Percentiles rank a stretch among this genome's conserved stretches.
Evolutionary conservation across 2,888 invertebrate genomes (phyloP).

Genomic region (Macaria notata): DNA sequence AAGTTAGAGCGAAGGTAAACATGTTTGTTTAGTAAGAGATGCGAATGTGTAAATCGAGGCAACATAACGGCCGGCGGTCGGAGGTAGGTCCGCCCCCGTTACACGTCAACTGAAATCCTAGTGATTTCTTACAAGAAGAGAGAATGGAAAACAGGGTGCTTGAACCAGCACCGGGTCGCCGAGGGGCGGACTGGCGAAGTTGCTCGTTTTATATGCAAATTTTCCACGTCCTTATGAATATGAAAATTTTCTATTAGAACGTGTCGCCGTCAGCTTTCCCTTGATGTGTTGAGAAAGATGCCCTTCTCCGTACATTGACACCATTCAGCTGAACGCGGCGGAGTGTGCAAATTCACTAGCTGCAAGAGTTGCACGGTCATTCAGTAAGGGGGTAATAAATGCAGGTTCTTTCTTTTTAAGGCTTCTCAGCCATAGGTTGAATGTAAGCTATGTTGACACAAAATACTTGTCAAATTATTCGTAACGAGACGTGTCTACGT

Average conservation of each 20-base stretch:
- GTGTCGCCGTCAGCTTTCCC: slow-evolving; percentile 77
- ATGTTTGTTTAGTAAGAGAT: slow-evolving; percentile 13
- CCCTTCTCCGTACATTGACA: slow-evolving; percentile 55
- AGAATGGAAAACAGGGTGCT: slow-evolving; percentile 68
- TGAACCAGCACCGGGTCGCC: slow-evolving; percentile 53
- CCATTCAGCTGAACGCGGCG: slow-evolving; percentile 54
- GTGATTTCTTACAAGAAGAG: slow-evolving; percentile 61
- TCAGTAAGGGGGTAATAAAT: slow-evolving; percentile 10
- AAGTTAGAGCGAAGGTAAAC: not conserved
- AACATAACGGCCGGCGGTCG: slow-evolving; percentile 33
- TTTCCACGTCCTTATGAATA: slow-evolving; percentile 79
- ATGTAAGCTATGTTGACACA: too few relatives aligned
- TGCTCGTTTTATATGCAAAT: slow-evolving; percentile 82
- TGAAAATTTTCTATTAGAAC: slow-evolving; percentile 82
- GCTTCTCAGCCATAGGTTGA: too few relatives aligned
- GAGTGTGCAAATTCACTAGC: slow-evolving; percentile 50
- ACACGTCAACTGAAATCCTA: slow-evolving; percentile 55
- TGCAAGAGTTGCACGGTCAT: slow-evolving; percentile 18
- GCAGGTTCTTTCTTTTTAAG: too few relatives aligned
- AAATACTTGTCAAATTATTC: too few relatives aligned
- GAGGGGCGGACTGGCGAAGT: slow-evolving; percentile 54
- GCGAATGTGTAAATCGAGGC: slow-evolving; percentile 39
- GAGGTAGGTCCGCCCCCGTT: slow-evolving; percentile 32
- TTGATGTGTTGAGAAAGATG: slow-evolving; percentile 62
- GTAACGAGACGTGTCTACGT: too few relatives aligned